A percentile compares a stretch with the other conserved stretches of the same genome.
phyloP scores from a whole-genome alignment of 2,797 vertebrate genomes.

The Rhodeus uyekii region DNA sequence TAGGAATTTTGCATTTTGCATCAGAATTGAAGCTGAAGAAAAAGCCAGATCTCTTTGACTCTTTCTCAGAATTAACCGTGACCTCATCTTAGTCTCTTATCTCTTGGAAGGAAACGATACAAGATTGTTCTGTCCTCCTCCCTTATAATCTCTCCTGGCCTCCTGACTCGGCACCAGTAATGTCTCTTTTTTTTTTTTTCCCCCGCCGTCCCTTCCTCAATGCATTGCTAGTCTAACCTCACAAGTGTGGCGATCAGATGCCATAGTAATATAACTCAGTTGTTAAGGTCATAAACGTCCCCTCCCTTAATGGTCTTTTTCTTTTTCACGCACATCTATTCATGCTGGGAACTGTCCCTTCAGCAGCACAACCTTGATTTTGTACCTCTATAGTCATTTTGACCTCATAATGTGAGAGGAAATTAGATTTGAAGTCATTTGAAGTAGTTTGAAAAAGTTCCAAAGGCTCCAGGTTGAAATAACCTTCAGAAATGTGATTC shows the following conservation, averaged over 20 bases:
- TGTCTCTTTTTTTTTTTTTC: background rate
- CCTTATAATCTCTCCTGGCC: constrained; percentile 31
- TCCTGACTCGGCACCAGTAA: constrained; percentile 1
- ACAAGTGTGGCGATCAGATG: constrained; percentile 7
- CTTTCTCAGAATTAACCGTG: background rate
- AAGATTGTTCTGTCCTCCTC: constrained; percentile 40
- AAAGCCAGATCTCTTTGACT: background rate
- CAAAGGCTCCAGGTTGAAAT: constrained; percentile 37
- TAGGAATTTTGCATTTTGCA: no score
- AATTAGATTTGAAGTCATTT: constrained; percentile 43
- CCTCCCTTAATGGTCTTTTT: constrained; percentile 8
- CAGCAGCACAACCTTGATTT: constrained; percentile 18
- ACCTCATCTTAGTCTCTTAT: constrained; percentile 15
- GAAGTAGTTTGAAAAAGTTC: constrained; percentile 31
- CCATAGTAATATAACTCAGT: constrained; percentile 1
- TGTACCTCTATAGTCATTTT: constrained; percentile 20
- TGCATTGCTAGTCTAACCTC: constrained; percentile 26
- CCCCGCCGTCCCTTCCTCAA: background rate
- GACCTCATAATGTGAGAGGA: constrained; percentile 39
- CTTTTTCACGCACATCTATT: constrained; percentile 10
- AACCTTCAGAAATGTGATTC: constrained; percentile 32
- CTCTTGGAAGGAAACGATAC: constrained; percentile 9
- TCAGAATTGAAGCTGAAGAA: background rate
- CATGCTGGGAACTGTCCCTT: constrained; percentile 26
- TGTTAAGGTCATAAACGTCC: constrained; percentile 28